Conservation (phyloP, 2,113 vertebrate species). For the Strigops habroptila region DNA sequence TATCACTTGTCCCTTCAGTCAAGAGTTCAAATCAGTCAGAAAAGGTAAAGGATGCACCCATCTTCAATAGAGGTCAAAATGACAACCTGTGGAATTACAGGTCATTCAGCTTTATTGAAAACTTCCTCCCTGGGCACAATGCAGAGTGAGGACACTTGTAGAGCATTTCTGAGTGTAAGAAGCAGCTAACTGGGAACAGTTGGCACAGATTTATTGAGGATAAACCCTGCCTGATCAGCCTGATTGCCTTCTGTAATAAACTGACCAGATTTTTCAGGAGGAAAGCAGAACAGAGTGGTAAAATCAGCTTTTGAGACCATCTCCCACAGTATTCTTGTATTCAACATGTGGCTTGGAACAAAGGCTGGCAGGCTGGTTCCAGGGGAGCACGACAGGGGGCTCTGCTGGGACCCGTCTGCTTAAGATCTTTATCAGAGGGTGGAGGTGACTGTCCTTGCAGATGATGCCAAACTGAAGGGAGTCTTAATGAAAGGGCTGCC, state of each 20-base stretch:
- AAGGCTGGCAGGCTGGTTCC: not conserved
- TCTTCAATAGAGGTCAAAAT: not conserved
- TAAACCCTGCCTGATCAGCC: not conserved
- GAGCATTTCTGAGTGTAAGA: not conserved
- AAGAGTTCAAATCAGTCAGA: not conserved
- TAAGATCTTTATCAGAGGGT: not conserved
- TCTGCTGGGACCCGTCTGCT: not conserved
- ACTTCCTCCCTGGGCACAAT: not conserved
- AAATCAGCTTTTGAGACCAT: not conserved
- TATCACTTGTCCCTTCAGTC: not conserved
- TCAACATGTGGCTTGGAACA: not conserved
- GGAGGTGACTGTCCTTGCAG: not conserved
- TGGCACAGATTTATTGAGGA: not conserved
- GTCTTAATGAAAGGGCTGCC: not conserved
- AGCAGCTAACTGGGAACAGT: not conserved
- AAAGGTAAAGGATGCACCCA: not conserved
- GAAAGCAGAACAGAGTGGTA: not conserved
- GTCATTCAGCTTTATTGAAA: not conserved
- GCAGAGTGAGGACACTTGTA: not conserved
- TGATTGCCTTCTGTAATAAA: not conserved
- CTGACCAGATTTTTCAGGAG: not conserved
- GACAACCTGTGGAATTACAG: not conserved
- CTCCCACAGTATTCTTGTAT: not conserved
- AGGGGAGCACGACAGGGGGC: not conserved
- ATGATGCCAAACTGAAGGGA: not conserved